Conservation (phyloP, 2,888 invertebrate species). For the Limnephilus marmoratus region DNA sequence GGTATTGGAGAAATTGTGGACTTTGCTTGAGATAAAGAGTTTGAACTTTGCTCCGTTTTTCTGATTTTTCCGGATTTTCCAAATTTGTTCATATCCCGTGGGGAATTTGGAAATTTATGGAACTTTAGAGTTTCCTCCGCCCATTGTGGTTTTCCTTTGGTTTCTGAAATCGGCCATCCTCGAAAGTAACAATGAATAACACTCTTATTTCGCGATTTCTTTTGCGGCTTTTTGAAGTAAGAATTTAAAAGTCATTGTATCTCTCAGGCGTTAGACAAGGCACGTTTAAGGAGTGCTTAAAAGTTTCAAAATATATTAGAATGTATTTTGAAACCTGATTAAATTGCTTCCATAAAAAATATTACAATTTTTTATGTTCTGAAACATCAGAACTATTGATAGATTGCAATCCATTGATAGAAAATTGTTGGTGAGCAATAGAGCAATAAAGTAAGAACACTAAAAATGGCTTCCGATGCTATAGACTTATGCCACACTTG, state of each 20-base stretch:
- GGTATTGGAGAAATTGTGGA: background rate
- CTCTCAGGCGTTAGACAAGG: background rate
- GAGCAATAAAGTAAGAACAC: background rate
- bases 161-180: background rate
- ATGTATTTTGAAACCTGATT: background rate
- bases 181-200: slow-evolving; percentile 8
- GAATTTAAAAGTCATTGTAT: slow-evolving; percentile 8
- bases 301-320: background rate
- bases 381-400: too few relatives aligned
- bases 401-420: too few relatives aligned
- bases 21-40: background rate
- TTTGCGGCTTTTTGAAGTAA: background rate
- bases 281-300: background rate
- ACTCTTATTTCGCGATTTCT: slow-evolving; percentile 3
- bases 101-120: slow-evolving; percentile 36
- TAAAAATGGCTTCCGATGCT: background rate
- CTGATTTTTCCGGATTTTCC: slow-evolving; percentile 14
- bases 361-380: too few relatives aligned
- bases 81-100: slow-evolving; percentile 28
- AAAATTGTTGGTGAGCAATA: too few relatives aligned
- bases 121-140: slow-evolving; percentile 22
- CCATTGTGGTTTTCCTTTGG: background rate
- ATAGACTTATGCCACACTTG: too few relatives aligned
- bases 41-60: background rate
- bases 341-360: background rate